Evolutionary conservation across 2,113 vertebrate species (phyloP), one percentile per base, ranked within the genome.

Genomic region (Pampusana beccarii): DNA sequence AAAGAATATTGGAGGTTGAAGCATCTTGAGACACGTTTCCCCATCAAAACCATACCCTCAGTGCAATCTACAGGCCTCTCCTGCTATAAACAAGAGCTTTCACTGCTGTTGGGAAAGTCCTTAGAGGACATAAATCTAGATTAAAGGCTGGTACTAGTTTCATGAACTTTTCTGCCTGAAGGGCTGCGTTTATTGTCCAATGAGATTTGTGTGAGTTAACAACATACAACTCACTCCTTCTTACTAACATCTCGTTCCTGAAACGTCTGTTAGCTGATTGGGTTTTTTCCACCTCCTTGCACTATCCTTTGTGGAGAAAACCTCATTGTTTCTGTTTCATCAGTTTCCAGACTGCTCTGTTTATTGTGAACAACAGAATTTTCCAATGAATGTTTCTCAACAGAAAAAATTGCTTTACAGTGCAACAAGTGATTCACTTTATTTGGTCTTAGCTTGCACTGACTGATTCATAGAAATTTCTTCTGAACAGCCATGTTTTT

Each of bases 201-300:
- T 61, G 54, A 92, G 62, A 80, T 80, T 12, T 82, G 18, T 62
- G 23, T 62, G n/a, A 79, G 46, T 54, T 80, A 94, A 73, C 46
- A 88, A 44, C 46, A 64, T 4, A 44, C 21, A 84, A 48, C 29
- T 48, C 61, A 53, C 36, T 44, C 38, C 61, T 72, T 61, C 50
- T 38, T 71, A 53, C 65, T 61, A 42, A 29, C 0, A 1, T 71
- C 71, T 89, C 16, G 13, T 72, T 93, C 36, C 62, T 71, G 42
- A 74, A 96, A 74, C 66, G 87, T 81, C 84, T 94, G 62, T 80
- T 92, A 74, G 75, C 36, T 95, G 79, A 84, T 21, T 93, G 82
- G 48, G 2, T 1, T 87, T 90, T 88, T 93, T 84, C 50, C 44
- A 77, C 65, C 40, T 94, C 74, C 61, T 72, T 73, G 70, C 54